Evolutionary conservation across 2,113 vertebrate genomes (phyloP), one percentile per base, ranked within the genome.

Genomic region (Prunella himalayana): DNA sequence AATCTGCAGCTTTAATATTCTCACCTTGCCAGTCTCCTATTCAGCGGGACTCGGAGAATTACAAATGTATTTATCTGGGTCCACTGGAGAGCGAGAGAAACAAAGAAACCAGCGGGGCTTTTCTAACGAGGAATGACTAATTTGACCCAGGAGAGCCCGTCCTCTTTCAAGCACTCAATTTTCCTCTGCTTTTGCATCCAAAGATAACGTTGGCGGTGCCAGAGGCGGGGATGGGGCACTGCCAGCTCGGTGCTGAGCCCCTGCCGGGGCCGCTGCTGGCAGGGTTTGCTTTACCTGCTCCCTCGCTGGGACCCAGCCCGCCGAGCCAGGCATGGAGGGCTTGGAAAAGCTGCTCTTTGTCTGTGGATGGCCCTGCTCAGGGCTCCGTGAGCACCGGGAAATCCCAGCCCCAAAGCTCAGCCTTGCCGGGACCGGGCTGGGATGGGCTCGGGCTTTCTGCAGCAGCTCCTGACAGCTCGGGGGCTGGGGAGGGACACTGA

Each of bases 101-200:
- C 96, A 96, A 96, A 96, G 96, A 91, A 92, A 95, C 83, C 94
- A 94, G 94, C 81, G 31, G 96, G 95, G 90, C 88, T 96, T 90
- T 96, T 91, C 95, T 95, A 95, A 94, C 11, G 39, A 94, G 94
- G 68, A 95, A 90, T 91, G 88, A 96, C 88, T 95, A 94, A 95
- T 96, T 71, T 82, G 81, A 79, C 93, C 95, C 96, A 88, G 88
- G 92, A 96, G 96, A 91, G 94, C 77, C 66, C 3, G 20, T 92
- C 86, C 71, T 92, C 89, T 90, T 96, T 70, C 87, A 90, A 73
- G 59, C 49, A 14, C 92, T 93, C 90, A 20, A 70, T 91, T 96
- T 94, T 66, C 89, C 50, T 70, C 28, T 2, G 63, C 81, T 87
- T 95, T 96, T 57, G 83, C 54, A 77, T 96, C 95, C 95, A 94